Conservation (phyloP, 1,140 invertebrate species). For the Battus philenor region DNA sequence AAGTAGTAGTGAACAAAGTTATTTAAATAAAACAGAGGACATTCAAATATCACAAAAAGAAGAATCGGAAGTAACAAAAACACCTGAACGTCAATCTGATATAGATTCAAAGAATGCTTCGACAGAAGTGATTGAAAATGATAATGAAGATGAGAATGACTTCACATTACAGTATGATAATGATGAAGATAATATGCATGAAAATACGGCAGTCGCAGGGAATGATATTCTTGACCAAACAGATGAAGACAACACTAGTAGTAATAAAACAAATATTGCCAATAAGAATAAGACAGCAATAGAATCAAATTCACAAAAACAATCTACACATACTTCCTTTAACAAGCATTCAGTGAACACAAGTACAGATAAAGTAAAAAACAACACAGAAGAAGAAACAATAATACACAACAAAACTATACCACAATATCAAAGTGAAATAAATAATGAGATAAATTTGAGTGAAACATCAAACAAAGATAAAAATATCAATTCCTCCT, state of each 20-base stretch:
- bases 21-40: background rate
- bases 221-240: background rate
- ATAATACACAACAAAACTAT: no score
- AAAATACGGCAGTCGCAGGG: no score
- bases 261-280: background rate
- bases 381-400: no score
- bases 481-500: no score
- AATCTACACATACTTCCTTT: no score
- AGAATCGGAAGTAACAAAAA: background rate
- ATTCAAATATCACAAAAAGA: background rate
- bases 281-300: no score
- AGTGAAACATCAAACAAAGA: no score
- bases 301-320: no score
- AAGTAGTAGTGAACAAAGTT: conserved; percentile 11
- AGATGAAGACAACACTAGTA: conserved; percentile 2
- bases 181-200: conserved; percentile 25
- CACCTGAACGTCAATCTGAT: conserved; percentile 7
- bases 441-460: no score
- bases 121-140: conserved; percentile 12
- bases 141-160: conserved; percentile 23
- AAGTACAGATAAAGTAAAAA: no score
- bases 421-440: no score
- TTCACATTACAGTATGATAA: conserved; percentile 29
- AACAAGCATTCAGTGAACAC: no score
- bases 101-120: background rate